These are phyloP conservation scores for Drosophila gunungcola DNA, from an alignment of 1,140 invertebrate species.

Conservation along the genomic window DNA sequence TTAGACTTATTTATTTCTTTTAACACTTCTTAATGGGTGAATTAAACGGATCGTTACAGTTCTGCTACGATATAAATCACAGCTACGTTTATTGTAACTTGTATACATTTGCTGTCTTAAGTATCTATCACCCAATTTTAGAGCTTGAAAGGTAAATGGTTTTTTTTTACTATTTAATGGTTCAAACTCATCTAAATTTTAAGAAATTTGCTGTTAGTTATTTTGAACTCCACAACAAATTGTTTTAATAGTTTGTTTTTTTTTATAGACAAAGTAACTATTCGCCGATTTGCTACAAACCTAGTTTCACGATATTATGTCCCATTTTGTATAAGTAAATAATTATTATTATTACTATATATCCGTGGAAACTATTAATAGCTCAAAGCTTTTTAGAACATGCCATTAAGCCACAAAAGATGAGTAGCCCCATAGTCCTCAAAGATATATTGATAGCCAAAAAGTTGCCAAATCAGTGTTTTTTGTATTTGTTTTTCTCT, in stretches of 20 bases:
- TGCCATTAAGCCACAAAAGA: neutral
- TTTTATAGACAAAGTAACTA: neutral
- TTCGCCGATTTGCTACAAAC: too few species aligned
- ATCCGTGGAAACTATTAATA: too few species aligned
- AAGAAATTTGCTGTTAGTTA: neutral
- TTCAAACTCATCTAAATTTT: neutral
- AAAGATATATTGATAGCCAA: slow-evolving; percentile 15
- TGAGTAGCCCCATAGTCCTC: neutral
- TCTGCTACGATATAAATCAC: neutral
- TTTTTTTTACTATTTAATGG: too few species aligned
- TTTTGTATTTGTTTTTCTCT: neutral
- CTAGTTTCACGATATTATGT: too few species aligned
- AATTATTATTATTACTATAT: too few species aligned
- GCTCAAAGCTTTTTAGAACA: neutral
- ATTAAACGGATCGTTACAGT: too few species aligned
- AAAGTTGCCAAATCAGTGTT: slow-evolving; percentile 29
- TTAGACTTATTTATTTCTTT: neutral
- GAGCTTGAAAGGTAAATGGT: too few species aligned
- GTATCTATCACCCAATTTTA: too few species aligned
- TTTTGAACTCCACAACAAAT: too few species aligned
- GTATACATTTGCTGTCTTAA: too few species aligned
- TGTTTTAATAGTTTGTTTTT: too few species aligned
- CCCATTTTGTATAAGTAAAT: too few species aligned
- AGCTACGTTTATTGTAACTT: neutral
- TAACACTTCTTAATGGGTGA: neutral